Base-by-base conservation (phyloP, 2,888 invertebrate species). In the Agonum fuliginosum region DNA sequence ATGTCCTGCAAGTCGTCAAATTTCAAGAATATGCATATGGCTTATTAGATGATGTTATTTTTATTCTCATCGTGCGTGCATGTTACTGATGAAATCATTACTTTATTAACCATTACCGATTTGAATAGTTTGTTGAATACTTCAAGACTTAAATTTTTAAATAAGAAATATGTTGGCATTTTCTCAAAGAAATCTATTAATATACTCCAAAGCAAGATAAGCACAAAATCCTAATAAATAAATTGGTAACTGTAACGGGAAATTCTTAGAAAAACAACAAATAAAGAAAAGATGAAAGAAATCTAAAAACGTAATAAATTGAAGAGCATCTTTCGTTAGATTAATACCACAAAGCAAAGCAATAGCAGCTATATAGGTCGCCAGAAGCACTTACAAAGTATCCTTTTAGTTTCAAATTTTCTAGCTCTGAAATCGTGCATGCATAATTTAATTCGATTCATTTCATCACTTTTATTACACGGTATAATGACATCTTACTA, bases 381-480 rank as follows among this genome's bases (percentile, higher is more conserved):
- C 3, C 24, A 8, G 12, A 54, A 37, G 54, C 22, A 14, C 8
- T 30, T 62, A 30, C 58, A 62, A 62, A 62, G 58, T 30, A 62
- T 17, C 30, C 30, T 62, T 27, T 30, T 8, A 12, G 8, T 46
- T 27, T 6, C 8, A 14, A 17, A 30, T 62, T 62, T 62, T n/a
- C 34, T 34, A 14, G 20, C 30, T 17, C 54, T 22, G 14, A 12
- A 62, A 62, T 62, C 14, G 58, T n/a, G 30, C 58, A 62, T 62
- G 2, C 58, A 62, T 62, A 62, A 62, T 62, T 30, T 30, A 30
- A 62, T 62, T 62, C 58, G 30, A 62, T 62, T 62, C 58, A 62
- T 62, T 62, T 62, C 58, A 62, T 62, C 58, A 27, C 14, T 30
- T 62, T 62, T 62, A 27, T 62, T 27, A 62, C 30, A 30, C n/a